These are phyloP conservation scores for Bathybates hornii DNA, from an alignment of 2,113 vertebrate genomes.

Conservation along the genomic window DNA sequence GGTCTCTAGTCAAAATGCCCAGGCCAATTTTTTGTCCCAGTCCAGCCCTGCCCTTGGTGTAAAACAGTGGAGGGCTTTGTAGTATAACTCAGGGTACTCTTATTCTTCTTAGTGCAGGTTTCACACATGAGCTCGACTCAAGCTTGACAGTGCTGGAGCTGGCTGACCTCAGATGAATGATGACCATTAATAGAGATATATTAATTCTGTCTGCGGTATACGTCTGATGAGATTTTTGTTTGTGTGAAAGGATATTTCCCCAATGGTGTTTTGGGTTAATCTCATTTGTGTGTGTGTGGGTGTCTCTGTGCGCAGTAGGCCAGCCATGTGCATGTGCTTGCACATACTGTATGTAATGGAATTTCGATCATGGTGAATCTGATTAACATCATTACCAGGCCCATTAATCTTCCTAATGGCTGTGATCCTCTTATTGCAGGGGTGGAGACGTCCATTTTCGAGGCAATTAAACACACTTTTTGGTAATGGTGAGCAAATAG, in stretches of 20 bases:
- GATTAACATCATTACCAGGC: conserved; percentile 71
- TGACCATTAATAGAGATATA: not conserved
- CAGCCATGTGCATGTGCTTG: not conserved
- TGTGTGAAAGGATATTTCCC: conserved; percentile 4
- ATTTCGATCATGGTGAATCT: conserved; percentile 64
- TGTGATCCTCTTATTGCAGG: conserved; percentile 59
- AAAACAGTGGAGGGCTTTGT: not conserved
- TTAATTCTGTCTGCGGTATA: not conserved
- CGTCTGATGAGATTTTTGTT: conserved; percentile 25
- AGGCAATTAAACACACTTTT: conserved; percentile 65
- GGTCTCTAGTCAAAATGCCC: not conserved
- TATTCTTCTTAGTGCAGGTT: not conserved
- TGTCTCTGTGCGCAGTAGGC: not conserved
- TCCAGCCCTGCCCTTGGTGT: not conserved
- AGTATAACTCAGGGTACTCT: not conserved
- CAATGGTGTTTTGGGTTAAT: conserved; percentile 22
- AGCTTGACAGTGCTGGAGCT: not conserved
- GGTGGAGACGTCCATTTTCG: conserved; percentile 65
- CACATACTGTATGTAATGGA: conserved; percentile 34
- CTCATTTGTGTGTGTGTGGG: not conserved
- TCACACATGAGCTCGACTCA: not conserved
- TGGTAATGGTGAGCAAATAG: not conserved
- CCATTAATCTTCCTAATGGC: conserved; percentile 73
- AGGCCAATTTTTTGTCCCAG: not conserved
- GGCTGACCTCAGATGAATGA: not conserved